These are phyloP conservation scores for Ophraella communa DNA, from an alignment of 2,888 invertebrate species.

Conservation along the genomic window DNA sequence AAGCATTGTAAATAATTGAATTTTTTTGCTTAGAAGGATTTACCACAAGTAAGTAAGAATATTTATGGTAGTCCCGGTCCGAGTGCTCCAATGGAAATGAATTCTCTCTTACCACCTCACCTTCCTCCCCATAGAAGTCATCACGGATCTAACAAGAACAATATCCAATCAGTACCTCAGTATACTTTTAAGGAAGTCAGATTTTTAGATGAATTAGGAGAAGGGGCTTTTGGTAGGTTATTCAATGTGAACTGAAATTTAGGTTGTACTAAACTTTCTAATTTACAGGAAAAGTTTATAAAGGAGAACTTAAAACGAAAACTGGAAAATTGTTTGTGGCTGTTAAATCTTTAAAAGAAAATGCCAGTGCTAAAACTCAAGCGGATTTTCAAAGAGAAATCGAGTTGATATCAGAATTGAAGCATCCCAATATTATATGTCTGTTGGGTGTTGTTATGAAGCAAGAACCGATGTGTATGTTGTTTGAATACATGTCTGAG, in stretches of 20 bases:
- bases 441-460: slow-evolving; percentile 90
- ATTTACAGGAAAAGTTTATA: slow-evolving; percentile 82
- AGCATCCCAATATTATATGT: slow-evolving; percentile 95
- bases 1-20: too few species aligned
- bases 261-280: too few species aligned
- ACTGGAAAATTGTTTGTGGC: slow-evolving; percentile 81
- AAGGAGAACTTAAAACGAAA: slow-evolving; percentile 82
- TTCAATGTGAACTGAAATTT: too few species aligned
- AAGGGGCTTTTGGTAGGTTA: slow-evolving; percentile 88
- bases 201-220: slow-evolving; percentile 90
- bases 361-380: slow-evolving; percentile 88
- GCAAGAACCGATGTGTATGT: slow-evolving; percentile 91
- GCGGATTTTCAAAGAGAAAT: slow-evolving; percentile 94
- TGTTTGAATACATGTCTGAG: slow-evolving; percentile 96
- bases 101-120: slow-evolving; percentile 72
- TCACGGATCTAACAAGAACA: slow-evolving; percentile 52
- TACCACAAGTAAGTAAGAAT: slow-evolving; percentile 78
- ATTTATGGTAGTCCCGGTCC: slow-evolving; percentile 81
- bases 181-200: slow-evolving; percentile 84
- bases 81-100: slow-evolving; percentile 81
- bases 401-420: slow-evolving; percentile 90
- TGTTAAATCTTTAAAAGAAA: slow-evolving; percentile 93
- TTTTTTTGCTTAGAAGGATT: slow-evolving; percentile 63
- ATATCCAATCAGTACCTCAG: slow-evolving; percentile 73
- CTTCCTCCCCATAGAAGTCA: slow-evolving; percentile 59